Evolutionary conservation across 2,888 invertebrate species (phyloP), one percentile per base, ranked within the genome.

Genomic region (Anaspis maculata): DNA sequence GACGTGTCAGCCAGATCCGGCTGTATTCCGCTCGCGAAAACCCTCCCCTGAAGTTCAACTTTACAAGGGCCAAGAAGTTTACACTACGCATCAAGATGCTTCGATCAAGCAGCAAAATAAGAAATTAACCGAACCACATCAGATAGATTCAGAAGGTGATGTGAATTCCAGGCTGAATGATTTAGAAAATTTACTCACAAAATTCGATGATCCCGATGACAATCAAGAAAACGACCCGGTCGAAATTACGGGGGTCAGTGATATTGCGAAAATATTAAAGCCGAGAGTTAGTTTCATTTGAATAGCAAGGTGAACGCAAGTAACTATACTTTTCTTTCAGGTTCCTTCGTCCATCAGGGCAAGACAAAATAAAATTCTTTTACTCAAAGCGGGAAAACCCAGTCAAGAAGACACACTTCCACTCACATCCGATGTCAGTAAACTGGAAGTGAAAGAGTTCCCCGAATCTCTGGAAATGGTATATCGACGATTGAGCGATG

Each of bases 1-100:
- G 9, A 47, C 54, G 4, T 51, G 52, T 29, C 60, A 61, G 36
- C 61, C 51, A 1, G 61, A 62, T 41, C 61, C 61, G 3, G 55
- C 54, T 1, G 42, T 41, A 9, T 13, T 42, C 39, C 39, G 37
- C 34, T 12, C 42, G 32, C 13, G 46, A 38, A 37, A 46, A 45
- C 9, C 30, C 7, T n/a, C 21, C 7, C 27, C 29, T 2, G 35
- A 29, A 23, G 23, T 32, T 19, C 34, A 32, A 15, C 24, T 21
- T 30, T 23, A 25, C 27, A 22, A 29, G 27, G 35, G 35, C 28
- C 7, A 25, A 5, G n/a, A n/a, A n/a, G n/a, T n/a, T n/a, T n/a
- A n/a, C n/a, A n/a, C n/a, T n/a, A n/a, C n/a, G n/a, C n/a, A n/a
- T n/a, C n/a, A n/a, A n/a, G n/a, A n/a, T n/a, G n/a, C n/a, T n/a